Evolutionary conservation across 2,113 vertebrate genomes (phyloP).

Genomic region (Macquaria ambigua): DNA sequence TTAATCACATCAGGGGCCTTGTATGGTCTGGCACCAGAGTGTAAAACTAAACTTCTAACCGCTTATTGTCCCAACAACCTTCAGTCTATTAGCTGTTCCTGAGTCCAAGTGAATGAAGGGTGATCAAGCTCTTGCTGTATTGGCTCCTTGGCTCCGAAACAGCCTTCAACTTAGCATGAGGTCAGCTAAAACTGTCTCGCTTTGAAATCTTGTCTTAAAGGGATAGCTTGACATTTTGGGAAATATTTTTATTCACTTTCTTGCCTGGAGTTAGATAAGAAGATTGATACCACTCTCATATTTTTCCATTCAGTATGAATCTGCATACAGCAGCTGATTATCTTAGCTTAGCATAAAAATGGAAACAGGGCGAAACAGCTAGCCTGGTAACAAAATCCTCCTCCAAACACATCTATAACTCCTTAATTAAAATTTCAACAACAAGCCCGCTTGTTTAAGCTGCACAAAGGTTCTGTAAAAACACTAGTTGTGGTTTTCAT

Average conservation of each 20-base stretch:
- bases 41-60: not conserved
- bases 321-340: not conserved
- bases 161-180: not conserved
- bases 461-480: too few species aligned
- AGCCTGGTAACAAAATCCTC: not conserved
- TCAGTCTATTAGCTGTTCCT: not conserved
- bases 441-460: too few species aligned
- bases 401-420: not conserved
- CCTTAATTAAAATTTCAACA: not conserved
- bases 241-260: not conserved
- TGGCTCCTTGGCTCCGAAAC: not conserved
- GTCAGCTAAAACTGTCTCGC: not conserved
- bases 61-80: not conserved
- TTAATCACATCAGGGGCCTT: not conserved
- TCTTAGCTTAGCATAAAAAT: not conserved
- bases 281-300: not conserved
- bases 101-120: not conserved
- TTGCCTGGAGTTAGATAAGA: not conserved
- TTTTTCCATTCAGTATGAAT: not conserved
- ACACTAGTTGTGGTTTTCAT: not conserved
- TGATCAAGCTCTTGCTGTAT: not conserved
- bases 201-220: not conserved
- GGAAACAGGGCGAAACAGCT: not conserved
- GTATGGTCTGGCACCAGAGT: not conserved
- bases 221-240: not conserved